Percentiles rank a stretch among this genome's conserved stretches.
Evolutionary conservation across 1,140 invertebrate genomes (phyloP).

Genomic region (Calephelis nemesis): DNA sequence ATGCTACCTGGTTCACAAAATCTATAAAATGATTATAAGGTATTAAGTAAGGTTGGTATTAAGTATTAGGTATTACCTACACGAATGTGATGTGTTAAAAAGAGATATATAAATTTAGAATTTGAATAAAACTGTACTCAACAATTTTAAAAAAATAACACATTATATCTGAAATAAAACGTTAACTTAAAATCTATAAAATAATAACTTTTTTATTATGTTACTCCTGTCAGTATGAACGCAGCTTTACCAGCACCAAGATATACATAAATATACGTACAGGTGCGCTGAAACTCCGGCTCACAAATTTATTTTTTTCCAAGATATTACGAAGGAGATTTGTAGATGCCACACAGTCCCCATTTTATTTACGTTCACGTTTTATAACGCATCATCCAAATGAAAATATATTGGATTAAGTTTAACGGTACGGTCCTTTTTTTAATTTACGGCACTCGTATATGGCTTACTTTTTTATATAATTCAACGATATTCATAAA

Average conservation of each 20-base stretch:
- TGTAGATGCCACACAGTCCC: slow-evolving; percentile 36
- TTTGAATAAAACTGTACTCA: too few relatives aligned
- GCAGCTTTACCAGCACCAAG: slow-evolving; percentile 28
- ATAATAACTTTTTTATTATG: too few relatives aligned
- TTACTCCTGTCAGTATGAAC: slow-evolving; percentile 20
- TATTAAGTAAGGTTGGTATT: too few relatives aligned
- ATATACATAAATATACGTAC: slow-evolving; percentile 49
- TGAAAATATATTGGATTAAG: slow-evolving; percentile 32
- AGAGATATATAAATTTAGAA: too few relatives aligned
- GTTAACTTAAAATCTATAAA: too few relatives aligned
- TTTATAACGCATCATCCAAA: slow-evolving; percentile 33
- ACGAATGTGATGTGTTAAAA: too few relatives aligned
- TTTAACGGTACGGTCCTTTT: slow-evolving; percentile 5
- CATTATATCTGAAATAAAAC: too few relatives aligned
- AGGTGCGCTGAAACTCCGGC: slow-evolving; percentile 42
- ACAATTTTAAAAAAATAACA: neutral
- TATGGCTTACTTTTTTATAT: neutral
- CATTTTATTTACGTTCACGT: slow-evolving; percentile 37
- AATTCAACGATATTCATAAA: too few relatives aligned
- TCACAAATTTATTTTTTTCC: slow-evolving; percentile 53
- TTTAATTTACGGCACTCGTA: neutral
- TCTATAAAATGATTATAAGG: too few relatives aligned
- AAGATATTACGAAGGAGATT: slow-evolving; percentile 50
- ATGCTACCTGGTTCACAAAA: too few relatives aligned
- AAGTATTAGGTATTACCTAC: too few relatives aligned